Percentiles rank a stretch among this genome's conserved stretches.
Evolutionary conservation across 2,888 invertebrate species (phyloP).

Genomic region (Drosophila niveifrons): DNA sequence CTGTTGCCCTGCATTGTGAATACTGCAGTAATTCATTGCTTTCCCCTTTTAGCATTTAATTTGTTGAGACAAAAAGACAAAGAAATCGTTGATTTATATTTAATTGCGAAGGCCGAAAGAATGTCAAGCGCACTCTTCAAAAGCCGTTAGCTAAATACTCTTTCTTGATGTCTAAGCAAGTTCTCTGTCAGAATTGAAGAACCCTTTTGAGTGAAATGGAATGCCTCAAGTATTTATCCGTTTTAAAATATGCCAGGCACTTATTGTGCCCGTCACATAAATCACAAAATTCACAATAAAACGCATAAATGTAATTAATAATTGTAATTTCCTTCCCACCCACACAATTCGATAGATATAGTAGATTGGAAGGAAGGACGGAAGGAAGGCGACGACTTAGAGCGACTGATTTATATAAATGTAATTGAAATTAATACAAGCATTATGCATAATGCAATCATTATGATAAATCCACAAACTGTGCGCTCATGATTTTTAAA

Average conservation of each 20-base stretch:
- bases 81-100: slow-evolving; percentile 30
- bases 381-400: slow-evolving; percentile 18
- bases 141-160: background rate
- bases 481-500: slow-evolving; percentile 20
- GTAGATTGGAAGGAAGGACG: too few species aligned
- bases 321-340: slow-evolving; percentile 50
- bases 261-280: slow-evolving; percentile 45
- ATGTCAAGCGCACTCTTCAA: background rate
- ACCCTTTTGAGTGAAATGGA: background rate
- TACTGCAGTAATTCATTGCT: background rate
- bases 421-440: slow-evolving; percentile 41
- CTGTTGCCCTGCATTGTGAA: background rate
- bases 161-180: background rate
- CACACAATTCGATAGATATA: too few species aligned
- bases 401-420: slow-evolving; percentile 2
- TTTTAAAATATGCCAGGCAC: background rate
- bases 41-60: background rate
- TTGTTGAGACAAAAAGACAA: slow-evolving; percentile 1
- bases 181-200: background rate
- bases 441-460: slow-evolving; percentile 37
- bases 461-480: slow-evolving; percentile 9
- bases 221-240: slow-evolving; percentile 1
- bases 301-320: slow-evolving; percentile 69
- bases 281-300: slow-evolving; percentile 64
- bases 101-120: background rate